Base-by-base conservation (phyloP, 2,888 invertebrate genomes). In the Rhagium mordax region DNA sequence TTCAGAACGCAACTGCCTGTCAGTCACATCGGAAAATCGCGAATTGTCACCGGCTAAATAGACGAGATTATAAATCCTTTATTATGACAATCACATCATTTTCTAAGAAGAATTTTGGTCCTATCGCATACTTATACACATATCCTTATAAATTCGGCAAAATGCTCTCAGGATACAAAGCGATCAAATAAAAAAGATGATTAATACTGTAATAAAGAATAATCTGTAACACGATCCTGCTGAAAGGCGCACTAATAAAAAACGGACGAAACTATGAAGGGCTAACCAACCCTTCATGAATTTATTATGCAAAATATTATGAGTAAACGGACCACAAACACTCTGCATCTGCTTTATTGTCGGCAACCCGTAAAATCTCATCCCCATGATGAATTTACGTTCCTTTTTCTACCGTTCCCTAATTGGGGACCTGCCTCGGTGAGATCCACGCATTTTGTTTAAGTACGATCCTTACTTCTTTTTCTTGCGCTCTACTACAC, bases 301-400 rank as follows among this genome's bases (percentile, higher is more conserved):
- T 81, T 80, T 80, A 81, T 81, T 81, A 81, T 81, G 79, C 78
- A 78, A 80, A 80, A 81, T 80, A 78, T 81, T 78, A 75, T 81
- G 79, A 80, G 79, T 72, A 74, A 74, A 73, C 74, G 65, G 70
- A 75, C 79, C 78, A 72, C 81, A 79, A 78, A 78, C 79, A 75
- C 77, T 76, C 75, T 74, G 77, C 77, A 70, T 74, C 74, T 78
- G 74, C 75, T 70, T 69, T 71, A 74, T 71, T 69, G 64, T 53
- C 33, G 41, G 74, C 66, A 74, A 74, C 70, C 79, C 79, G 79
- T 81, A 81, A 82, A 82, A 79, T 81, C 80, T 79, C 79, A 78
- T 80, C 67, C 78, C 78, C 74, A 70, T 78, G 81, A 80, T 79
- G 80, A 81, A 82, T 81, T 81, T 80, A 80, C 77, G 80, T 81